phyloP scores from a whole-genome alignment of 2,113 vertebrate genomes.

The Peromyscus leucopus region DNA sequence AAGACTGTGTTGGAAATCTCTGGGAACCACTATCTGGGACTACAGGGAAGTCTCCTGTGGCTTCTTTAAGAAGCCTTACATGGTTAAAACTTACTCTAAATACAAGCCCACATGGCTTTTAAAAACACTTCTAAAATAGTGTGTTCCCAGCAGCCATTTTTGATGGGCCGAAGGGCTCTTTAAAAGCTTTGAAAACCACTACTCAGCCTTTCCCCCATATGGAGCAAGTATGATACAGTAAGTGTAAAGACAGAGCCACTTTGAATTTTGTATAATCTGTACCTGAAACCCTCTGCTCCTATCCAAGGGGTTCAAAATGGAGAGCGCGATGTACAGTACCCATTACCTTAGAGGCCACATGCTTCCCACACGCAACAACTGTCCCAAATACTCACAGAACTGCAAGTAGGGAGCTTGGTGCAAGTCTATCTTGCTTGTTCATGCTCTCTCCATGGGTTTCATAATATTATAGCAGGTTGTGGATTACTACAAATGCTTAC shows the following conservation, averaged over 20 bases:
- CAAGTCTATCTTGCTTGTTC: conserved; percentile 43
- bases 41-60: background rate
- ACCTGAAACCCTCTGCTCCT: conserved; percentile 39
- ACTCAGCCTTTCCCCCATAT: conserved; percentile 61
- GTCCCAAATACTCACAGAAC: background rate
- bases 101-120: conserved; percentile 72
- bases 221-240: conserved; percentile 60
- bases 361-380: background rate
- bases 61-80: conserved; percentile 76
- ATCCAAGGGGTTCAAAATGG: conserved; percentile 14
- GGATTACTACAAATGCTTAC: background rate
- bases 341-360: background rate
- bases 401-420: background rate
- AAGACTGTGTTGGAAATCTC: background rate
- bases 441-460: background rate
- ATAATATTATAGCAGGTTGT: background rate
- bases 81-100: conserved; percentile 76
- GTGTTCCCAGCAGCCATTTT: conserved; percentile 65
- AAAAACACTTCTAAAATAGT: conserved; percentile 67
- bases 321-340: background rate
- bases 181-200: conserved; percentile 76
- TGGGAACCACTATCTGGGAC: conserved; percentile 15
- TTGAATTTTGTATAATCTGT: conserved; percentile 59
- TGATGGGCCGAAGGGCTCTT: conserved; percentile 70
- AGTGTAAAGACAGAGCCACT: conserved; percentile 69